A percentile compares a stretch with the other conserved stretches of the same genome.
Conservation (phyloP, 64 coral and sea anemone species). For the Catalaphyllia jardinei region DNA sequence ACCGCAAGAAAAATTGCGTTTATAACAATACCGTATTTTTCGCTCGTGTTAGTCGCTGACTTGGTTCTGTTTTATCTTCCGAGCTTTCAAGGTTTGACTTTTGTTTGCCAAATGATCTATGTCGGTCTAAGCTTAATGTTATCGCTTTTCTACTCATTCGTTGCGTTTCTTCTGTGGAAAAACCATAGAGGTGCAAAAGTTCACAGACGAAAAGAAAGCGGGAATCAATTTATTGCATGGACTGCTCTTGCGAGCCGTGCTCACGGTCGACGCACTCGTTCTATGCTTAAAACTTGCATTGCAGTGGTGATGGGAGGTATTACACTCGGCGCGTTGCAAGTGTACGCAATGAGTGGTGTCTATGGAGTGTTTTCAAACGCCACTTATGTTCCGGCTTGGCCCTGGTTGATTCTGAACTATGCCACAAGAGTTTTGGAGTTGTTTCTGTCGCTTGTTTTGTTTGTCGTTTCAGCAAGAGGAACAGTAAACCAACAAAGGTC, state of each 20-base stretch:
- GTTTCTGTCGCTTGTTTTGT: constrained; percentile 42
- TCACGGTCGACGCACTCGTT: constrained; percentile 15
- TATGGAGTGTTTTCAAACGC: constrained; percentile 7
- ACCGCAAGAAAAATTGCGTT: constrained; percentile 52
- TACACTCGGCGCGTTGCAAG: constrained; percentile 24
- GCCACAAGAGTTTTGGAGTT: constrained; percentile 49
- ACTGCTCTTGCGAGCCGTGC: background rate
- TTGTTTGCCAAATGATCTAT: constrained; percentile 52
- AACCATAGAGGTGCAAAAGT: constrained; percentile 20
- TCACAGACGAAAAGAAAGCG: background rate
- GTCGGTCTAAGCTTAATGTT: constrained; percentile 35
- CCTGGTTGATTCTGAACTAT: constrained; percentile 63
- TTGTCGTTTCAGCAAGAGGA: background rate
- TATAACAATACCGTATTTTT: constrained; percentile 53
- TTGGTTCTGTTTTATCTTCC: constrained; percentile 30
- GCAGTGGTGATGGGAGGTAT: constrained; percentile 43
- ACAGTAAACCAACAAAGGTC: background rate
- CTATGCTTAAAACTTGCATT: constrained; percentile 49
- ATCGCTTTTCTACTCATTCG: constrained; percentile 48
- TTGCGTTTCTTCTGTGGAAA: constrained; percentile 59
- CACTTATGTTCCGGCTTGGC: constrained; percentile 42
- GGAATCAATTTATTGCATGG: background rate
- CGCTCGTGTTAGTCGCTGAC: constrained; percentile 40
- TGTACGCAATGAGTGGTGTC: constrained; percentile 47
- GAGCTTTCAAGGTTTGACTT: constrained; percentile 26